A percentile compares a stretch with the other conserved stretches of the same genome.
Evolutionary conservation across 2,888 invertebrate genomes (phyloP).

Genomic region (Cryptus armator): DNA sequence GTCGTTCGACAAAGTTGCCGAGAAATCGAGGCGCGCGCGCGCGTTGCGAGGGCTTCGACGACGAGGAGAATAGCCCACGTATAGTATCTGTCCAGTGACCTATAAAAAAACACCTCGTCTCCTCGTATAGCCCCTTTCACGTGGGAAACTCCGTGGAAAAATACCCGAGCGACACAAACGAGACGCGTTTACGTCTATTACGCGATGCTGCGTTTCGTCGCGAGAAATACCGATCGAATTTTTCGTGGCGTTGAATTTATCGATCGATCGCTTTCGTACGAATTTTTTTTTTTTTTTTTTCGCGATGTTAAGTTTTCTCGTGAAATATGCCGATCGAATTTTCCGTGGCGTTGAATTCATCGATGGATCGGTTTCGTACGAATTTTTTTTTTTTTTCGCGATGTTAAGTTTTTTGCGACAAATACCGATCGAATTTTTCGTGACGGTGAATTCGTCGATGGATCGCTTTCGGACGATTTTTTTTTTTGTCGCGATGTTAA

Average conservation of each 20-base stretch:
- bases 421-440: background rate
- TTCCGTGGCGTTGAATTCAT: background rate
- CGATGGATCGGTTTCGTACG: background rate
- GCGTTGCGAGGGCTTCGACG: constrained; percentile 5
- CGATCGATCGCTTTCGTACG: background rate
- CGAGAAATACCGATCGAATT: background rate
- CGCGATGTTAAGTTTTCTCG: no score
- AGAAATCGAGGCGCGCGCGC: constrained; percentile 50
- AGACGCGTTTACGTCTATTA: background rate
- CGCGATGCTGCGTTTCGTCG: background rate
- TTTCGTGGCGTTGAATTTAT: background rate
- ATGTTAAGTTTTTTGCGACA: no score
- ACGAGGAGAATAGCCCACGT: constrained; percentile 50
- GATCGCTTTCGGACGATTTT: background rate
- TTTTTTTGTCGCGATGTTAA: background rate
- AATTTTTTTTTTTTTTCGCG: background rate
- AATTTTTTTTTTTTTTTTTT: background rate
- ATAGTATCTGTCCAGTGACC: constrained; percentile 3
- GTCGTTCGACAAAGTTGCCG: constrained; percentile 21
- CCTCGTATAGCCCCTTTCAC: constrained; percentile 10
- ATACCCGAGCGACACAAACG: background rate
- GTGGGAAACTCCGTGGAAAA: constrained; percentile 31
- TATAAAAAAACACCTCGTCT: constrained; percentile 41
- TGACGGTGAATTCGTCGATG: background rate
- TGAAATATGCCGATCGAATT: no score